Percentiles rank a stretch among this genome's conserved stretches.
These are phyloP conservation scores for Drosophila orena DNA, from an alignment of 1,140 invertebrate genomes.

Conservation along the genomic window DNA sequence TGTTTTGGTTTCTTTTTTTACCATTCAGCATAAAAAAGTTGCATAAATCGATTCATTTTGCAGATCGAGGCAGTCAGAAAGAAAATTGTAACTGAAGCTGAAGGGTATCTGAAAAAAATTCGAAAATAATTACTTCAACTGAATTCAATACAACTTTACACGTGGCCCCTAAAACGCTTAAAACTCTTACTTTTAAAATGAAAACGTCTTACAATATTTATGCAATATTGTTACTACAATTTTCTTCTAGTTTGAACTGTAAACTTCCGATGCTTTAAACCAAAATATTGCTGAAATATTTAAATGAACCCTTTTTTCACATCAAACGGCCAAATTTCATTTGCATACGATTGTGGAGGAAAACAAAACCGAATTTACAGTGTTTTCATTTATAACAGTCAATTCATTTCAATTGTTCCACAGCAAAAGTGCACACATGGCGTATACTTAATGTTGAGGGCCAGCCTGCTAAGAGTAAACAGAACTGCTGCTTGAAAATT, in stretches of 20 bases:
- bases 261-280: not conserved
- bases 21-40: conserved; percentile 9
- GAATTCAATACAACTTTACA: not conserved
- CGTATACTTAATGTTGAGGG: conserved; percentile 41
- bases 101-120: not conserved
- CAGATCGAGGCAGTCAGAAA: conserved; percentile 12
- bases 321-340: conserved; percentile 2
- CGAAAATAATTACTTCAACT: not conserved
- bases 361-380: conserved; percentile 14
- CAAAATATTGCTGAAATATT: not conserved
- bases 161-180: no score
- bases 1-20: conserved; percentile 17
- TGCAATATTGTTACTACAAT: no score
- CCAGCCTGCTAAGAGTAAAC: conserved; percentile 43
- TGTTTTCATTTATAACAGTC: conserved; percentile 34
- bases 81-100: conserved; percentile 9
- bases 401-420: conserved; percentile 27
- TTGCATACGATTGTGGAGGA: not conserved
- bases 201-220: no score
- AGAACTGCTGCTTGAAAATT: conserved; percentile 65
- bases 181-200: no score
- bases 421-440: conserved; percentile 1
- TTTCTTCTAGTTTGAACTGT: no score
- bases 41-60: conserved; percentile 45
- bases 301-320: not conserved